Percentiles rank a stretch among this genome's conserved stretches.
phyloP scores from a whole-genome alignment of 1,140 invertebrate genomes.

The Drosophila gunungcola region DNA sequence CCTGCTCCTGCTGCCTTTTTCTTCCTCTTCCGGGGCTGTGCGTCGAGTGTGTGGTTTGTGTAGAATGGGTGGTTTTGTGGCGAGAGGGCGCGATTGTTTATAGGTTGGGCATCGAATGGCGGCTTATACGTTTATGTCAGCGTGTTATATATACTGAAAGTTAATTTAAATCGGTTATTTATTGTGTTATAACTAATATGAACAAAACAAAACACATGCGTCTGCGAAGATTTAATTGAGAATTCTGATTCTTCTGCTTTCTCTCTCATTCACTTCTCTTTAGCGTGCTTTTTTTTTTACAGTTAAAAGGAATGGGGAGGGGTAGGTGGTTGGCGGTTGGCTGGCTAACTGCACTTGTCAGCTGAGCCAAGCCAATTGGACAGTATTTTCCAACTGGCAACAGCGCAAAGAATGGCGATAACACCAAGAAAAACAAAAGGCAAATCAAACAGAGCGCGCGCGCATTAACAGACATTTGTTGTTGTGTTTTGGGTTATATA shows the following conservation, averaged over 20 bases:
- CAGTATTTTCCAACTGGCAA: constrained; percentile 26
- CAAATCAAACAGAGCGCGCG: constrained; percentile 41
- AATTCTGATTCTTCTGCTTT: background rate
- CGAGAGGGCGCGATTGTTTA: constrained; percentile 10
- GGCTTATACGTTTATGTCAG: constrained; percentile 49
- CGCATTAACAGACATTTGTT: constrained; percentile 36
- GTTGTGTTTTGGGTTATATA: constrained; percentile 17
- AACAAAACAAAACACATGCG: constrained; percentile 3
- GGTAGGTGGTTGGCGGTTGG: background rate
- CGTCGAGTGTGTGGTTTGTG: constrained; percentile 4
- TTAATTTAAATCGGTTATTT: background rate
- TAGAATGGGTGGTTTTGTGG: background rate
- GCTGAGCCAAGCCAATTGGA: constrained; percentile 40
- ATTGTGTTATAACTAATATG: background rate
- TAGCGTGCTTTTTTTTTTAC: constrained; percentile 5
- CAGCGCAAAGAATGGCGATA: constrained; percentile 8
- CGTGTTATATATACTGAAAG: constrained; percentile 55
- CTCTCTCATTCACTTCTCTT: background rate
- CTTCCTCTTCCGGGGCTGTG: background rate
- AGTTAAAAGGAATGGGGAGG: constrained; percentile 9
- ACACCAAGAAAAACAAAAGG: constrained; percentile 5
- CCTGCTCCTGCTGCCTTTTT: constrained; percentile 3
- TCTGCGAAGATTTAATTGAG: constrained; percentile 16
- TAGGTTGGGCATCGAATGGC: constrained; percentile 43
- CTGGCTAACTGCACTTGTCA: constrained; percentile 56